Percentiles rank a stretch among this genome's conserved stretches.
Conservation (phyloP, 53 echinoderm and acorn worm species). For the Crossaster papposus region DNA sequence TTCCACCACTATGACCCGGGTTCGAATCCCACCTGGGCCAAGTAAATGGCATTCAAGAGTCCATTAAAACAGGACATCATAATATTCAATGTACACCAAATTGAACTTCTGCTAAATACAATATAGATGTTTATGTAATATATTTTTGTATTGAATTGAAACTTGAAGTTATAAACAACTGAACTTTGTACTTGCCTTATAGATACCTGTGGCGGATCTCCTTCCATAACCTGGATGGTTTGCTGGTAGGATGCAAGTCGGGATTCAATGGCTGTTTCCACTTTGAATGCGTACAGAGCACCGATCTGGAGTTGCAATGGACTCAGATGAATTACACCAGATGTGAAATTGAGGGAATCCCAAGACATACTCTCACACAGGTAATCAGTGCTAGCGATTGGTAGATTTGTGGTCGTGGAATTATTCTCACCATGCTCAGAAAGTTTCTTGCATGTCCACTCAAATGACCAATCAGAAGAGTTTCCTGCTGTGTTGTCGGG, state of each 20-base stretch:
- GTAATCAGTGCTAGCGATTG: neutral
- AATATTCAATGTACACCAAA: neutral
- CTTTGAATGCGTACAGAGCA: constrained; percentile 49
- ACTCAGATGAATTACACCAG: constrained; percentile 35
- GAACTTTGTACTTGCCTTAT: constrained; percentile 63
- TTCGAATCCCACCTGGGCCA: neutral
- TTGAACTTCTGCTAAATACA: neutral
- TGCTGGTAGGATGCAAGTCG: constrained; percentile 51
- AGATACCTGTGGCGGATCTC: constrained; percentile 42
- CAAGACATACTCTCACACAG: constrained; percentile 27
- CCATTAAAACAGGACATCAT: neutral
- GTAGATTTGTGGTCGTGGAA: neutral
- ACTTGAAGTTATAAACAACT: neutral
- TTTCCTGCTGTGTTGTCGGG: constrained; percentile 59
- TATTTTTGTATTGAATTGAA: neutral
- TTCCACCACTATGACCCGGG: too few species aligned
- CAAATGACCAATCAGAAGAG: constrained; percentile 47
- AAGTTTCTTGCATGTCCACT: constrained; percentile 60
- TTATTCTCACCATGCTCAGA: neutral
- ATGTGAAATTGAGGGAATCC: neutral
- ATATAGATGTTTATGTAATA: neutral
- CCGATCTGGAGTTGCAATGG: constrained; percentile 6
- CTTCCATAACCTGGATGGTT: constrained; percentile 28
- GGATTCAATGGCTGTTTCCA: neutral
- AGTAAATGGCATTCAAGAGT: neutral